Base-by-base conservation (phyloP, 1,140 invertebrate genomes). In the Drosophila aff. region DNA sequence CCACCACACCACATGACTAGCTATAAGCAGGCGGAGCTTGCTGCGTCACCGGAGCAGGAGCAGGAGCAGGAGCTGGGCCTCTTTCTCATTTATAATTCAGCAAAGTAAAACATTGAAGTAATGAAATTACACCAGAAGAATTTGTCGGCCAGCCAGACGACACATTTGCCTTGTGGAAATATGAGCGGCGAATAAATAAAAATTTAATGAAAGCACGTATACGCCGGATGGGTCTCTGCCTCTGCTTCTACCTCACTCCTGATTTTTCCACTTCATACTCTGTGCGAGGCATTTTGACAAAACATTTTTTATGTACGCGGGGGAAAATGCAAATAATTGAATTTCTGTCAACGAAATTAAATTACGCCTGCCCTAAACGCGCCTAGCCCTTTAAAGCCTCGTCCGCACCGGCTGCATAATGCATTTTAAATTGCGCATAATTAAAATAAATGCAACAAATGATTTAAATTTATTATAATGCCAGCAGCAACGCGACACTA, bases 371-470 rank as follows among this genome's bases (percentile, higher is more conserved):
- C 53, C 53, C 46, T 33, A 36, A 44, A n/a, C 28, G 44, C 41
- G 21, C 59, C 16, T 60, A 18, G 28, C 10, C 26, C 60, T 55
- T 84, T 69, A 86, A 78, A 77, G 74, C 36, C 53, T 50, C 41
- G 2, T 21, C 9, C 49, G 38, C 1, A 43, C 1, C 5, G 10
- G 44, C 46, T 57, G 53, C 66, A 67, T 87, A 86, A 90, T 84
- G 84, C 85, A 90, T 84, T 90, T 87, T 87, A 87, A 87, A 87
- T 60, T 75, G 81, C 68, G 74, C 73, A 87, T 87, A 90, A 87
- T 87, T 87, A 84, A 87, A 87, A 87, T 87, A 87, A 87, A 87
- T 89, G 84, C 84, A 90, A 90, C 84, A 87, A 90, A 87, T 87
- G 84, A 87, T 87, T 87, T 87, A 87, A 90, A 87, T 87, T 90